Base-by-base conservation (phyloP, 2,113 vertebrate genomes). In the Polyodon spathula region DNA sequence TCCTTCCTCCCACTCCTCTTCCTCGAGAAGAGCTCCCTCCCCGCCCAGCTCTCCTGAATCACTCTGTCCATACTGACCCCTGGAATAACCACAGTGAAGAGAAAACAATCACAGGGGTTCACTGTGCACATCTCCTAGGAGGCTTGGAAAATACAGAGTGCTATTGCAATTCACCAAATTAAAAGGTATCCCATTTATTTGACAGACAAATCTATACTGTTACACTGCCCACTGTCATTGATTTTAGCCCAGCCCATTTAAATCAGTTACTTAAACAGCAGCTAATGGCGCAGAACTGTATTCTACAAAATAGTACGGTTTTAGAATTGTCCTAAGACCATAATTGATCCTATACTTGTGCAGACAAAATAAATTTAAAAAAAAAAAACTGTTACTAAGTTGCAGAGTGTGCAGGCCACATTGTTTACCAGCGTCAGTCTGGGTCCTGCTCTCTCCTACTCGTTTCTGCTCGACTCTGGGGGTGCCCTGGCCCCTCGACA, bases 41-140 rank as follows among this genome's bases (percentile, higher is more conserved):
- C 73, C 7, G 69, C 67, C 81, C 81, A 82, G 69, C 68, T 68
- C 54, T 84, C 83, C 62, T 76, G 84, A n/a, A 71, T 63, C 5
- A 76, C 73, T 51, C 85, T 82, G 69, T 87, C 85, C 39, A 71
- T 79, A 52, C 84, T 86, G 59, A 76, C 80, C 81, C 76, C 77
- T 84, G 61, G 63, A 55, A 55, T 38, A 66, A n/a, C 51, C 44
- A 52, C 15, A 42, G 56, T 17, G 15, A 10, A 55, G 40, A 44
- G 4, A 59, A 16, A 42, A 44, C n/a, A 11, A 16, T 8, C 59
- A 44, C 5, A 38, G 54, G 12, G 12, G 15, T 6, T 7, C 48
- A 50, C 48, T 6, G 48, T 37, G 54, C 27, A 27, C 27, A 27
- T 27, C 27, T 27, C 27, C 1, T 27, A 27, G 27, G 27, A 27